Base-by-base conservation (phyloP, 2,113 vertebrate species). In the Anser cygnoides region DNA sequence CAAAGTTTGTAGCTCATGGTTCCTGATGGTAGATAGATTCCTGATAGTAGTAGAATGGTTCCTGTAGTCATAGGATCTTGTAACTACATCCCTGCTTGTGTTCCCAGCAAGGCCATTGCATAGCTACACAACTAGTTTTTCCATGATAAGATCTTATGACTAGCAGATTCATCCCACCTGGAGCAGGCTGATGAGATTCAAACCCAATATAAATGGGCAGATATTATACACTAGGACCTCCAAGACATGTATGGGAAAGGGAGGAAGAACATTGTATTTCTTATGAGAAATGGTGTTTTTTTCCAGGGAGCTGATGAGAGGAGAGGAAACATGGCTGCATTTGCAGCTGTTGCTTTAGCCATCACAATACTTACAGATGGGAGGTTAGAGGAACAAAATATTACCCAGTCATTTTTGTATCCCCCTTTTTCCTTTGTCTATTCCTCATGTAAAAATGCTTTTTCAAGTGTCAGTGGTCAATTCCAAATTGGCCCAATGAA, bases 21-120 rank as follows among this genome's bases (percentile, higher is more conserved):
- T 62, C 9, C 41, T 74, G 4, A 0, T 81, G 23, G 6, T 46
- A 46, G 44, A 46, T 46, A 46, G 0, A 15, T 3, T 58, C 7
- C 46, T 74, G 4, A 0, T 39, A 44, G 37, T 13, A 70, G 26
- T 0, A 58, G 59, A 62, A 39, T 25, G 31, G 10, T 13, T 87
- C 8, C 50, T 71, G 22, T 35, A 70, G 14, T 16, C 25, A n/a
- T 7, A 73, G 22, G 10, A 61, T 28, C 13, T 66, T 41, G 13
- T 52, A 58, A 66, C 13, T 1, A 1, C 26, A 58, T 71, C 15
- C 4, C 41, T 80, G 8, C 6, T 55, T 78, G 46, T 59, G 31
- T 59, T 75, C 21, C 41, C 19, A 65, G 37, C 62, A 41, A 58
- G 35, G 21, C 28, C 13, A 37, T 23, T 66, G 26, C 23, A 50